phyloP scores from a whole-genome alignment of 2,888 invertebrate genomes.

The Eurytoma adleriae region DNA sequence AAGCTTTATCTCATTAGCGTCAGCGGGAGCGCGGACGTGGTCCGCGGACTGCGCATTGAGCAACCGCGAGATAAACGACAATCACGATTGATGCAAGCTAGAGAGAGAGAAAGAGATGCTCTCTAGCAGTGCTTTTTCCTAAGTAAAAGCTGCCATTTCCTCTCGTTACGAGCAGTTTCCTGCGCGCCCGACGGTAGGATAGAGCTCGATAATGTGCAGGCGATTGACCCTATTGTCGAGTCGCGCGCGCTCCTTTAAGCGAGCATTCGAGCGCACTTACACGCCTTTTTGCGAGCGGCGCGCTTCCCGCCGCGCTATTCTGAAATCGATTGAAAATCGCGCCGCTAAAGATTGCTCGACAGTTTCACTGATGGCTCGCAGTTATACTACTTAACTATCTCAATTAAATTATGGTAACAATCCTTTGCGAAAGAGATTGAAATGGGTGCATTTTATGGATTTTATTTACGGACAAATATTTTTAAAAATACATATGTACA shows the following conservation, averaged over 20 bases:
- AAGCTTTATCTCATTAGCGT: conserved; percentile 36
- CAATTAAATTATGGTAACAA: too few species aligned
- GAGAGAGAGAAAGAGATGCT: background rate
- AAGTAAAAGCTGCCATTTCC: conserved; percentile 45
- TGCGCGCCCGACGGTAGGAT: background rate
- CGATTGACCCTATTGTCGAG: conserved; percentile 31
- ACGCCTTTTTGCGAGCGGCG: too few species aligned
- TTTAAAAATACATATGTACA: too few species aligned
- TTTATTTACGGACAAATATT: too few species aligned
- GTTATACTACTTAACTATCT: too few species aligned
- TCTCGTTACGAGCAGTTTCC: conserved; percentile 32
- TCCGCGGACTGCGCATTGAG: background rate
- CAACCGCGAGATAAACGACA: conserved; percentile 29
- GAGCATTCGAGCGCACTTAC: background rate
- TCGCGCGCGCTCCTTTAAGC: conserved; percentile 2
- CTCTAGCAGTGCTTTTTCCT: conserved; percentile 16
- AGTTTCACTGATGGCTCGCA: too few species aligned
- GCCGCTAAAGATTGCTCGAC: too few species aligned
- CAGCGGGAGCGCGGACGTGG: conserved; percentile 23
- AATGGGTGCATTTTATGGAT: too few species aligned
- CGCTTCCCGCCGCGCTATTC: too few species aligned
- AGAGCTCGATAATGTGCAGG: conserved; percentile 36
- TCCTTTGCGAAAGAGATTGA: too few species aligned
- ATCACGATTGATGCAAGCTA: conserved; percentile 18
- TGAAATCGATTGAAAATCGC: too few species aligned